These are phyloP conservation scores for Cyanoliseus patagonus DNA, from an alignment of 2,113 vertebrate genomes.

Conservation along the genomic window DNA sequence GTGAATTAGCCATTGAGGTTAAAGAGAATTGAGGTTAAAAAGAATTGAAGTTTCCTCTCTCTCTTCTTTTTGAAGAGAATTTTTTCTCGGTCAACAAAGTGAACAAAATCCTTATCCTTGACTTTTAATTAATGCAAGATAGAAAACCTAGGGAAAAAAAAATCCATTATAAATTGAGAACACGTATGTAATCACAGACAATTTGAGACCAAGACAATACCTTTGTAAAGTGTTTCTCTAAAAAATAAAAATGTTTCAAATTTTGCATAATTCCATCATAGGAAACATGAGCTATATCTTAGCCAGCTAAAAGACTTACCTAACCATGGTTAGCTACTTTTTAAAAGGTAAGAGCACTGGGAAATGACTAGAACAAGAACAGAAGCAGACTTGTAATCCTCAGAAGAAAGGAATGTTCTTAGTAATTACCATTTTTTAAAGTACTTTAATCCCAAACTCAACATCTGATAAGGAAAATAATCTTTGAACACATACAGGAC, in stretches of 20 bases:
- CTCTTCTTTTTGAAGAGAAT: not conserved
- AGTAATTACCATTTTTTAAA: not conserved
- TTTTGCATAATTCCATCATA: not conserved
- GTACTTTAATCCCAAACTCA: not conserved
- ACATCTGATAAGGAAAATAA: constrained; percentile 7
- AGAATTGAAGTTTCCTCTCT: not conserved
- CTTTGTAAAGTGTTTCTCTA: not conserved
- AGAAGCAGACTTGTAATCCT: not conserved
- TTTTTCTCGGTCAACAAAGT: not conserved
- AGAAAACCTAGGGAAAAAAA: not conserved
- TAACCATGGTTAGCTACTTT: not conserved
- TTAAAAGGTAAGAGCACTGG: not conserved
- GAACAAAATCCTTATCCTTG: not conserved
- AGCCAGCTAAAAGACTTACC: not conserved
- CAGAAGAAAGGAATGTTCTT: not conserved
- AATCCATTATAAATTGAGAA: not conserved
- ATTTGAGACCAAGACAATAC: not conserved
- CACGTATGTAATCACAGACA: not conserved
- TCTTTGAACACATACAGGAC: not conserved
- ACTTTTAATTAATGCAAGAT: not conserved
- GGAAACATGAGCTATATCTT: not conserved
- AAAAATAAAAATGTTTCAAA: not conserved
- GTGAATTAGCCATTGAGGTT: not conserved
- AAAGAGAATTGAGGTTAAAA: not conserved
- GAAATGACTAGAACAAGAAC: not conserved